phyloP scores from a whole-genome alignment of 2,888 invertebrate species.

The Resseliella maxima region DNA sequence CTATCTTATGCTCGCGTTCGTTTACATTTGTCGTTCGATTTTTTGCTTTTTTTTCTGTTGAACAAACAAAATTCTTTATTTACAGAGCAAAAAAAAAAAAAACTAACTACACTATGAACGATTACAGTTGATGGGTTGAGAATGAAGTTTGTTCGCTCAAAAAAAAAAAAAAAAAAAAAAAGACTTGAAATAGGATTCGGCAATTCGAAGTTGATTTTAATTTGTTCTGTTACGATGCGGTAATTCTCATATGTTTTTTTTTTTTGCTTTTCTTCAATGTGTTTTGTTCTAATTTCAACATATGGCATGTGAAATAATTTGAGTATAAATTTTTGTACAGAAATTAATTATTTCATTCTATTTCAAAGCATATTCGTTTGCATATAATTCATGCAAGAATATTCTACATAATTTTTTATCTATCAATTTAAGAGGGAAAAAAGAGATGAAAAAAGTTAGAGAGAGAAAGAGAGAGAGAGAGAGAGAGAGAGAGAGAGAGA shows the following conservation, averaged over 20 bases:
- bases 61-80: background rate
- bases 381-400: no score
- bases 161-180: background rate
- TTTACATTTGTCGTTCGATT: background rate
- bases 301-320: background rate
- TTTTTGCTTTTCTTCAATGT: constrained; percentile 20
- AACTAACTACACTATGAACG: background rate
- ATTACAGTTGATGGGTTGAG: background rate
- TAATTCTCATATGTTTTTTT: constrained; percentile 21
- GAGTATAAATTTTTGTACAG: background rate
- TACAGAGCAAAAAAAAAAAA: background rate
- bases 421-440: no score
- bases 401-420: no score
- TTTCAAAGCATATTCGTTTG: no score
- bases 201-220: background rate
- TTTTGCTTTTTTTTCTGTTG: background rate
- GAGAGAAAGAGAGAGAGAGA: no score
- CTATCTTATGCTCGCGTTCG: background rate
- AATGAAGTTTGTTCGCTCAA: background rate
- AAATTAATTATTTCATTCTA: no score
- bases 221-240: background rate
- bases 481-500: no score
- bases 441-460: background rate
- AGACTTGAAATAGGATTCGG: background rate
- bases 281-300: background rate